Percentiles rank a stretch among this genome's conserved stretches.
Evolutionary conservation across 2,888 invertebrate genomes (phyloP).

Genomic region (Nephrocerus scutellatus): DNA sequence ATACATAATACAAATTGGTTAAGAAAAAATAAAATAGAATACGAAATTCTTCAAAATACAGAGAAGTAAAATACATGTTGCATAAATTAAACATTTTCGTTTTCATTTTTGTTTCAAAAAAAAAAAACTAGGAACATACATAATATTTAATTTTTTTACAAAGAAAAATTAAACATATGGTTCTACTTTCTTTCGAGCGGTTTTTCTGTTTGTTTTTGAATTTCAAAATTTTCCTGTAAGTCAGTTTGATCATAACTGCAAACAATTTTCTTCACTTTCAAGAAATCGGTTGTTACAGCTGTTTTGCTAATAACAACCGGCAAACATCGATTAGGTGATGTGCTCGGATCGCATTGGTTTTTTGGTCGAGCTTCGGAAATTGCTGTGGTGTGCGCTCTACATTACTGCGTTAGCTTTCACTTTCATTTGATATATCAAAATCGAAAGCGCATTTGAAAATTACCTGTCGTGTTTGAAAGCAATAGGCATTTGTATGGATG

Average conservation of each 20-base stretch:
- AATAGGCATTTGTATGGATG: too few relatives aligned
- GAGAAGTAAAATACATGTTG: constrained; percentile 4
- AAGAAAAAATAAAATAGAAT: too few relatives aligned
- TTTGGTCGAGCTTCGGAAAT: background rate
- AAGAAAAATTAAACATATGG: too few relatives aligned
- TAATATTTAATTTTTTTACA: constrained; percentile 14
- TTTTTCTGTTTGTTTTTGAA: constrained; percentile 4
- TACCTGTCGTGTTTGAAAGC: too few relatives aligned
- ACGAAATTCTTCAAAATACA: constrained; percentile 1
- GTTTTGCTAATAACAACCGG: constrained; percentile 1
- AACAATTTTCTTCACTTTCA: too few relatives aligned
- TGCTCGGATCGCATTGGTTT: background rate
- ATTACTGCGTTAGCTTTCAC: too few relatives aligned
- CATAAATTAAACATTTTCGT: constrained; percentile 2
- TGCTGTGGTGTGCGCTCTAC: too few relatives aligned
- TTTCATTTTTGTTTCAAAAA: constrained; percentile 1
- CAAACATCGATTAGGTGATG: background rate
- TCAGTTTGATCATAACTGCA: background rate
- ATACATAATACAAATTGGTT: constrained; percentile 2
- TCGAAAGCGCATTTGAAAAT: too few relatives aligned
- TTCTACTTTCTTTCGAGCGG: constrained; percentile 3
- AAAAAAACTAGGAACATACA: constrained; percentile 9
- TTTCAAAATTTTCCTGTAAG: background rate
- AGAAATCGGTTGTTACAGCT: background rate
- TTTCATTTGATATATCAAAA: too few relatives aligned